Evolutionary conservation across 2,888 invertebrate species (phyloP), one percentile per base, ranked within the genome.

Genomic region (Aquatica leii): DNA sequence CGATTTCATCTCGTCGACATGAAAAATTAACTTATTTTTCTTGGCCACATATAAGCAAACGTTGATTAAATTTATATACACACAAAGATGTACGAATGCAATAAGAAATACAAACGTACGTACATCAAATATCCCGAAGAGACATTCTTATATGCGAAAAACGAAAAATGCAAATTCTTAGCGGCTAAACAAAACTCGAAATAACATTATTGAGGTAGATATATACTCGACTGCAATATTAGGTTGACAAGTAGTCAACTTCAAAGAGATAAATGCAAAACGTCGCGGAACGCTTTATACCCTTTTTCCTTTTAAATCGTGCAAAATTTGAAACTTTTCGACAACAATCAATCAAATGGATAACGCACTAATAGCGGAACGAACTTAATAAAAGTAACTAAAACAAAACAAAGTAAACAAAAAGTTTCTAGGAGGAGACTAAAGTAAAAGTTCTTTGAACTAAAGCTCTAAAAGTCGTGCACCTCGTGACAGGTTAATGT

Each of bases 401-500:
- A 54, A 52, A 57, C 46, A 56, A 52, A 58, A 51, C 55, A 54
- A 57, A 53, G 62, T 54, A 60, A 67, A 62, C 64, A 65, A 53
- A 59, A 60, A 66, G 59, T 61, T 55, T 41, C 56, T 24, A 24
- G 24, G 18, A 58, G 53, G 58, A 62, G 58, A 57, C 49, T 37
- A 37, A 63, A 63, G 48, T 53, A 65, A 65, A 68, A 67, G 71
- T 71, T 68, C 69, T 64, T 71, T 71, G 71, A 71, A 69, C 69
- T 67, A 62, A 66, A 65, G 62, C 66, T 63, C 60, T 62, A 62
- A 62, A 62, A 71, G 66, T 65, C 67, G 65, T 69, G 66, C 67
- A 62, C 63, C 65, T 64, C 68, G 66, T 69, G 69, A 65, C 68
- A 69, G 66, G 65, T 69, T 69, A 65, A 69, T 69, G 62, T 49